Evolutionary conservation across 2,113 vertebrate species (phyloP), one percentile per base, ranked within the genome.

Genomic region (Lepisosteus osseus): DNA sequence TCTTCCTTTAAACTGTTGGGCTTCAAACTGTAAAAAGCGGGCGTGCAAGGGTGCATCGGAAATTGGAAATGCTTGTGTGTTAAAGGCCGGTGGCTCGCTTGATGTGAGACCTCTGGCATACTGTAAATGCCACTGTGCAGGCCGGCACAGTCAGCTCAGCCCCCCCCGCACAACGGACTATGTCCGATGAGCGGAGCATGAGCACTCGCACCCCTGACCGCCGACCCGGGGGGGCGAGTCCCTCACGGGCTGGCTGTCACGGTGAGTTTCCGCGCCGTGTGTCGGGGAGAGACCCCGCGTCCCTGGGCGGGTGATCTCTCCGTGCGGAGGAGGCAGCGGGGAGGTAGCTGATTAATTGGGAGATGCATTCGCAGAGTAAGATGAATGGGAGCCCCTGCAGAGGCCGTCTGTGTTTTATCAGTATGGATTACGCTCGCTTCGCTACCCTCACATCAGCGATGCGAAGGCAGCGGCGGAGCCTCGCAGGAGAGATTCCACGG

Each of bases 281-380:
- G 62, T 64, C 62, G 2, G 62, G 12, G 17, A 11, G 40, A 41
- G 17, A 17, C 12, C 40, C 17, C 8, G 4, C 17, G 62, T 40
- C 62, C 62, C 62, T 40, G 17, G 3, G 62, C 40, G 62, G 17
- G 40, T 64, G 62, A 40, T 64, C 62, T 64, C 12, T 11, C 17
- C 40, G 17, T 40, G 62, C 62, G 41, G n/a, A 69, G 15, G 54
- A 42, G 70, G 71, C 67, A 68, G 67, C 29, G 56, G 43, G 71
- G 69, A 78, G 57, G 63, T 57, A 61, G 14, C 68, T 74, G 77
- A 78, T 78, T 78, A 75, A 75, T 75, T 75, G 54, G 51, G 65
- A 64, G 62, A 64, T 64, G 69, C 47, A 43, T 71, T 68, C 74
- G 64, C 56, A 56, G 63, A 65, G 70, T 69, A 78, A 78, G 70